These are phyloP conservation scores for Sitobion miscanthi DNA, from an alignment of 1,140 invertebrate species.

Conservation along the genomic window DNA sequence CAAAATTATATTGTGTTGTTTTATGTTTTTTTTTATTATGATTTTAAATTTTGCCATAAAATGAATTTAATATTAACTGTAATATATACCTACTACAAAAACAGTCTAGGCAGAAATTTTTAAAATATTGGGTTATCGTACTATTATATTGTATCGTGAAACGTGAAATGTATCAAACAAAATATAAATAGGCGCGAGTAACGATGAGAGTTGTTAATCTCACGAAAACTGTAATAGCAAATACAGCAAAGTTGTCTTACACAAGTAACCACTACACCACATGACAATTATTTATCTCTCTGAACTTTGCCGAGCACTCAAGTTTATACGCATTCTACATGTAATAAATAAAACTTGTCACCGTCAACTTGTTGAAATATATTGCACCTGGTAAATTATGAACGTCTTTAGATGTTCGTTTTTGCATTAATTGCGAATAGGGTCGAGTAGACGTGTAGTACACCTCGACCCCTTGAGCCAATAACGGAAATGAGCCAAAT, in stretches of 20 bases:
- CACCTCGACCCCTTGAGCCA: not conserved
- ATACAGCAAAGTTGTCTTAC: not conserved
- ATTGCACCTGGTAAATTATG: not conserved
- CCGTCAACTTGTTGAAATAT: not conserved
- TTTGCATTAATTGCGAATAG: not conserved
- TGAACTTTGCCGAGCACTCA: not conserved
- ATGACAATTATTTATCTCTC: slow-evolving; percentile 9
- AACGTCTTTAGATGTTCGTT: not conserved
- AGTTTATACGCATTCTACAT: not conserved
- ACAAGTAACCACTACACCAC: not conserved
- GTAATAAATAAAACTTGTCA: not conserved
- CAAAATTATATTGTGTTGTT: not conserved
- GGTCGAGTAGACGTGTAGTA: too few relatives aligned
- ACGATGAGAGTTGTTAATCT: not conserved
- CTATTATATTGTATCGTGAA: too few relatives aligned
- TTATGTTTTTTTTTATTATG: not conserved
- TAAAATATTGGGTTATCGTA: not conserved
- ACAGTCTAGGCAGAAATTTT: not conserved
- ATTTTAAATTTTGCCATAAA: not conserved
- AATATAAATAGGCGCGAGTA: not conserved
- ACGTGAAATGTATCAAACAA: not conserved
- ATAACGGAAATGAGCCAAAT: not conserved
- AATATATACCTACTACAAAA: not conserved
- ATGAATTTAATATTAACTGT: not conserved
- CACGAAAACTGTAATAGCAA: not conserved